Conservation (phyloP, 2,113 vertebrate species). For the Marcusenius ussheri region DNA sequence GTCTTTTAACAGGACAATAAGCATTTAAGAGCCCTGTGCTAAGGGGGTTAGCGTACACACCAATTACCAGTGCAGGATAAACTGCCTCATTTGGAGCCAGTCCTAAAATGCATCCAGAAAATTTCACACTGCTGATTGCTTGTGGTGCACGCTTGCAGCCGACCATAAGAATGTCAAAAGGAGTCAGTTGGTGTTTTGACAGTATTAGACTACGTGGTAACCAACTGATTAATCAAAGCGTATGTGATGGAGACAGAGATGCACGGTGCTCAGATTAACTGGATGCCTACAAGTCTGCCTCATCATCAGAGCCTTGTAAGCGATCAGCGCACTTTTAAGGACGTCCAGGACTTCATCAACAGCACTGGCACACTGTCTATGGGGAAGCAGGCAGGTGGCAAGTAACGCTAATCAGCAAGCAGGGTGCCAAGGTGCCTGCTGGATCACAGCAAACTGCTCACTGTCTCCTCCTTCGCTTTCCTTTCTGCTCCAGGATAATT, state of each 20-base stretch:
- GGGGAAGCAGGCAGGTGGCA: neutral
- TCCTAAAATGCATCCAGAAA: neutral
- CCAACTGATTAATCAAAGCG: neutral
- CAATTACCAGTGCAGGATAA: neutral
- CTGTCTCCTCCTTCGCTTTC: neutral
- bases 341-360: neutral
- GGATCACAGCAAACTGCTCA: slow-evolving; percentile 15
- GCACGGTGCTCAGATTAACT: neutral
- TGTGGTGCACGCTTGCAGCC: neutral
- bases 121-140: neutral
- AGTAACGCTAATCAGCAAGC: neutral
- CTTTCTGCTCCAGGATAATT: slow-evolving; percentile 40
- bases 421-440: no score
- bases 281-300: neutral
- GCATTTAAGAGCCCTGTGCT: neutral
- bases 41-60: neutral
- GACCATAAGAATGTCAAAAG: neutral
- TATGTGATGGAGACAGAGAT: neutral
- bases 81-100: neutral
- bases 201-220: neutral
- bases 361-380: neutral
- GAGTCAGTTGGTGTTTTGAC: neutral
- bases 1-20: neutral
- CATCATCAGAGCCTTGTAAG: neutral
- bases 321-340: neutral